A percentile compares a stretch with the other conserved stretches of the same genome.
Conservation (phyloP, 2,797 vertebrate species). For the Microctenopoma stevenorrisi region DNA sequence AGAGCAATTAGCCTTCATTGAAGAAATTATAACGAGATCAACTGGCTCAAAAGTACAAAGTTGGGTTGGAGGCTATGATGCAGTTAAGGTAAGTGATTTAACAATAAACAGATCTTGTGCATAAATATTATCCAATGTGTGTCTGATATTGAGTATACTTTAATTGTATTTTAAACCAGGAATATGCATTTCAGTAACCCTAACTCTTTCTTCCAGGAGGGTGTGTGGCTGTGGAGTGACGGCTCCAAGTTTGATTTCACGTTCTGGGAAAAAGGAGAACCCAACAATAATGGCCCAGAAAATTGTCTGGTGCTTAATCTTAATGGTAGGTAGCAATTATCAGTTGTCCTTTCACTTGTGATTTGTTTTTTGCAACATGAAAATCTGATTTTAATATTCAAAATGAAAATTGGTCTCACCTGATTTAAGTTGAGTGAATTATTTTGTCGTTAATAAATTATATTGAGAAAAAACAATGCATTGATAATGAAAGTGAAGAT, state of each 20-base stretch:
- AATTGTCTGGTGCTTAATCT: neutral
- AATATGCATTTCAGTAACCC: no score
- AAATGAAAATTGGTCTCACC: no score
- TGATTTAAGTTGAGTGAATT: no score
- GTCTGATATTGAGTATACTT: no score
- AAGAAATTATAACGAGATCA: neutral
- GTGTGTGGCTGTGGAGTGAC: neutral
- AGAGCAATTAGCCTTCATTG: neutral
- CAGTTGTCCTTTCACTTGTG: no score
- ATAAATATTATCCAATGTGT: no score
- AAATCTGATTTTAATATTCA: no score
- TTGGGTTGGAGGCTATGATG: neutral
- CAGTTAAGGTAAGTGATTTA: neutral
- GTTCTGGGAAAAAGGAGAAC: neutral
- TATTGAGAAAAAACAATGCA: no score
- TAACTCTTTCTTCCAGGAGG: neutral
- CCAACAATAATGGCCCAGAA: neutral
- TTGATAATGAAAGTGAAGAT: no score
- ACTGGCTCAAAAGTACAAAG: neutral
- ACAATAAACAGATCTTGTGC: neutral
- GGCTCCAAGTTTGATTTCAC: neutral
- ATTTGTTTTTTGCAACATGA: no score
- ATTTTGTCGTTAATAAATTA: no score
- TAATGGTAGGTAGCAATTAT: neutral
- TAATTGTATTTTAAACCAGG: no score